Evolutionary conservation across 2,797 vertebrate species (phyloP), one percentile per base, ranked within the genome.

Genomic region (Poliocrania exsul): DNA sequence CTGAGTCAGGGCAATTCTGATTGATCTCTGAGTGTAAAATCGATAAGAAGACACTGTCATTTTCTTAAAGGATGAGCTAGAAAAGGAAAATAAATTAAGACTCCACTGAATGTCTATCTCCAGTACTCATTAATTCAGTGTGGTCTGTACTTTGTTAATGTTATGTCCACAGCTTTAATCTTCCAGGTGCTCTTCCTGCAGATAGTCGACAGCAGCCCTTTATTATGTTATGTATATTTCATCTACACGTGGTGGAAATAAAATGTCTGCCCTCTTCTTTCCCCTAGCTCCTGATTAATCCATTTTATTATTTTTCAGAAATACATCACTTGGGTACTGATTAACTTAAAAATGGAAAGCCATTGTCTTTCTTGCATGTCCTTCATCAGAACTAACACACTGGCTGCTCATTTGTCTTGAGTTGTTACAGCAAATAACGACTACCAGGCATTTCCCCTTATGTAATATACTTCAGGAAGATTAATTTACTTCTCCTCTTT

Each of bases 11-110:
- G 97, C 98, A 98, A 99, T 98, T 98, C 98, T 99, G 99, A 99
- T 99, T 99, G 99, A 99, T 99, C 99, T 99, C 98, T 98, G 98
- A 99, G 98, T 98, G 98, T 99, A 99, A 99, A 99, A 99, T 99
- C 99, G 98, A 99, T 99, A 99, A 98, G 98, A 98, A 98, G 99
- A 99, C 98, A 98, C 99, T 99, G 99, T 99, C 99, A 99, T 99
- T 99, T 99, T 99, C 99, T 98, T 99, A 99, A 99, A 99, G 98
- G 98, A 99, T 99, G 99, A 99, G 98, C 98, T 98, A 97, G 98
- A 98, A 98, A 98, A 98, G 98, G 98, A 98, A 99, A 99, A 99
- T 99, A 99, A 99, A 99, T 99, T 98, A 99, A 99, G 99, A 99
- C 99, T 99, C 98, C 96, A 98, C 98, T 98, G 98, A 98, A 98